These are phyloP conservation scores for Morpho helenor DNA, from an alignment of 2,888 invertebrate genomes.

Conservation along the genomic window DNA sequence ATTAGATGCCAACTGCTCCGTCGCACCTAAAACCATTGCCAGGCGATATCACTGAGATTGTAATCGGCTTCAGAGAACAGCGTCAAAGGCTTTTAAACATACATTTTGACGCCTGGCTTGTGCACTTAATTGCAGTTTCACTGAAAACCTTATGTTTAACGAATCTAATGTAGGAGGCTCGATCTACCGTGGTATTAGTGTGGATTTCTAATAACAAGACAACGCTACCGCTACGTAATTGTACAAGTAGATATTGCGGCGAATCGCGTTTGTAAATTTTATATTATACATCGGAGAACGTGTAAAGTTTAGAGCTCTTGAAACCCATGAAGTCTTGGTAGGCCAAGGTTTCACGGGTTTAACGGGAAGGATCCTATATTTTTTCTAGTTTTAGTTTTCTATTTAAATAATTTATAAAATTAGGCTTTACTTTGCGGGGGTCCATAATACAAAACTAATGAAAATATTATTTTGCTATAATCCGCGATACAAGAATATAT, in stretches of 20 bases:
- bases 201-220: background rate
- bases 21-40: background rate
- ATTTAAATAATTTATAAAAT: too few species aligned
- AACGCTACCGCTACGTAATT: too few species aligned
- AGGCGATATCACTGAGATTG: conserved; percentile 25
- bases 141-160: conserved; percentile 8
- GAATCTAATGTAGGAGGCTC: background rate
- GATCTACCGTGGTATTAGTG: background rate
- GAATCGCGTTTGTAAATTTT: background rate
- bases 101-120: conserved; percentile 23
- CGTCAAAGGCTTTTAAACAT: conserved; percentile 37
- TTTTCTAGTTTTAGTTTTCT: too few species aligned
- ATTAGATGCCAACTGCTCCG: conserved; percentile 3
- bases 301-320: too few species aligned
- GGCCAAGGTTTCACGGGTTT: too few species aligned
- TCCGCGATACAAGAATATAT: too few species aligned
- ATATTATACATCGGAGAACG: too few species aligned
- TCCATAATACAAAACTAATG: too few species aligned
- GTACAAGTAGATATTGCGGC: background rate
- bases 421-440: too few species aligned
- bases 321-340: too few species aligned
- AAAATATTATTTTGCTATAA: too few species aligned
- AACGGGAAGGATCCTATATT: too few species aligned
- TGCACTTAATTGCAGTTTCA: conserved; percentile 24
- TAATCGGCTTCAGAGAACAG: conserved; percentile 38